Evolutionary conservation across 2,797 vertebrate species (phyloP), one percentile per base, ranked within the genome.

Genomic region (Alectoris magna): DNA sequence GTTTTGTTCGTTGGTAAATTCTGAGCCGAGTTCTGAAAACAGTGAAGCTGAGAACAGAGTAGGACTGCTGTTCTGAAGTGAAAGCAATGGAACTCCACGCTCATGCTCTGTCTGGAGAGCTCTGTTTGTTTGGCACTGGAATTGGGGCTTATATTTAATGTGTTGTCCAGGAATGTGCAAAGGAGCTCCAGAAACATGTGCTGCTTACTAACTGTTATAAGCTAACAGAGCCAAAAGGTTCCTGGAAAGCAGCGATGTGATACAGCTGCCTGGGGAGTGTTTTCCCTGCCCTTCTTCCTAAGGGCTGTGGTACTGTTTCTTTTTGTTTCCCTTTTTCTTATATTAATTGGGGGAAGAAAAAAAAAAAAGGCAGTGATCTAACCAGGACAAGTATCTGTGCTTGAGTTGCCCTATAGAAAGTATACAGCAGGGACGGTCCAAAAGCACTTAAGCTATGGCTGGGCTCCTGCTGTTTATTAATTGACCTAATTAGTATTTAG

Each of bases 401-500:
- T 85, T 81, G 87, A 92, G 71, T 24, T 88, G 68, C 31, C 56
- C 87, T 82, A 23, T 72, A 94, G 86, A 91, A 93, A 89, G 31
- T 11, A 6, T 17, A 14, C 0, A 63, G 69, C 84, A 75, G 59
- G 89, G 55, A 36, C 59, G 44, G 46, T 34, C 59, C 39, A 15
- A 38, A 71, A 86, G 43, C 26, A 13, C 27, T 80, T 51, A 19
- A 60, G 41, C 88, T 80, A 15, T 46, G 72, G 69, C 83, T 80
- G 75, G 31, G 82, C 38, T 92, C 69, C 91, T 31, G 1, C 34
- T 88, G 90, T 69, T 85, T 77, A 77, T 93, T 89, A 82, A 93
- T 94, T 92, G 88, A 58, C 78, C 75, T 93, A 87, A 95, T 94
- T 83, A 93, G 93, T 68, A 31, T 95, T 84, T 87, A 51, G 90